Conservation (phyloP, 2,888 invertebrate genomes). For the Priapulus caudatus region DNA sequence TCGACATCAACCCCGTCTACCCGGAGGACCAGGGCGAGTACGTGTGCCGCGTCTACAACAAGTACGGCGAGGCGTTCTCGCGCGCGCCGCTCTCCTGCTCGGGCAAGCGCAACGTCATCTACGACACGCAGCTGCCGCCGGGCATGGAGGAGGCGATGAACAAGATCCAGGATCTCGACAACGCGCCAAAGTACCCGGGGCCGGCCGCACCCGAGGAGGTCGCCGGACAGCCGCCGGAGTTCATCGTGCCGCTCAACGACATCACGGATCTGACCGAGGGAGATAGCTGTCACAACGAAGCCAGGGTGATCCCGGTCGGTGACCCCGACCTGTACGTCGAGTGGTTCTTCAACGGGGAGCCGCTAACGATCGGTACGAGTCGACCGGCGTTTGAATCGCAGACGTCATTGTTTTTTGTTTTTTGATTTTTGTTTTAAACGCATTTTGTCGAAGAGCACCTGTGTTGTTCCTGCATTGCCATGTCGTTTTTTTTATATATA, state of each 20-base stretch:
- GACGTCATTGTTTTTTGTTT: no score
- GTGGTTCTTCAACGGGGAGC: constrained; percentile 90
- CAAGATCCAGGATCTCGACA: background rate
- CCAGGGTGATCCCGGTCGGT: constrained; percentile 77
- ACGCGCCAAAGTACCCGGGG: no score
- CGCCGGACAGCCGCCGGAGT: constrained; percentile 60
- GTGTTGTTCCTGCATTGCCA: constrained; percentile 10
- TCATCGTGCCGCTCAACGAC: constrained; percentile 72
- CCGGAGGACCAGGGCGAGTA: constrained; percentile 75
- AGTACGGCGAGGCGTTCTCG: constrained; percentile 54
- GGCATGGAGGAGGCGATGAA: constrained; percentile 70
- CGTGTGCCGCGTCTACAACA: constrained; percentile 28
- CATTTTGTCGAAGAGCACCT: constrained; percentile 2
- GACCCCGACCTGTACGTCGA: constrained; percentile 90
- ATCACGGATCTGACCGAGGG: constrained; percentile 79
- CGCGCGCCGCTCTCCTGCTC: constrained; percentile 78
- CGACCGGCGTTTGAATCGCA: no score
- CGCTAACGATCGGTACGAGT: no score
- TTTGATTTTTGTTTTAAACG: constrained; percentile 6
- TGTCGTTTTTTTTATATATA: constrained; percentile 9
- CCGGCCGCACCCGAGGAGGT: background rate
- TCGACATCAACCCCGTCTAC: constrained; percentile 87
- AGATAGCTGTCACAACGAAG: constrained; percentile 92
- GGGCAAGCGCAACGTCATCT: constrained; percentile 58
- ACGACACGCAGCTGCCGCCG: constrained; percentile 75